Percentiles rank a stretch among this genome's conserved stretches.
Evolutionary conservation across 2,888 invertebrate genomes (phyloP).

Genomic region (Drosophila subquinaria): DNA sequence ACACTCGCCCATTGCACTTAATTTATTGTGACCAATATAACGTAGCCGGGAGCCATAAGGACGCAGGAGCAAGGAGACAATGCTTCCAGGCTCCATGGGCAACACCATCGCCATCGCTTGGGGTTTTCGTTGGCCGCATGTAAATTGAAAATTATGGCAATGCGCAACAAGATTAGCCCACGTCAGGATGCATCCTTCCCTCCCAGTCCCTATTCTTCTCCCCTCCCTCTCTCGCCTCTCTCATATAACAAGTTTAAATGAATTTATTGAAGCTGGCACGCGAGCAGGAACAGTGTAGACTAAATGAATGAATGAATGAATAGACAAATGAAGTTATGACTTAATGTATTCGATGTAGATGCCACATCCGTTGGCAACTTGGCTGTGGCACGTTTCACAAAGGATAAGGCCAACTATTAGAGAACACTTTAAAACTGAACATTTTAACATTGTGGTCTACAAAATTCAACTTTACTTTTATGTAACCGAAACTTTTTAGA

Average conservation of each 20-base stretch:
- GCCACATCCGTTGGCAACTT: slow-evolving; percentile 1
- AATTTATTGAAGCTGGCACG: slow-evolving; percentile 64
- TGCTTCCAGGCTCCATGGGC: not conserved
- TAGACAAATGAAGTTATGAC: slow-evolving; percentile 70
- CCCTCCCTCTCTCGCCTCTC: too few relatives aligned
- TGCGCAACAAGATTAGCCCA: slow-evolving; percentile 80
- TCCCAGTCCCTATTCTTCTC: not conserved
- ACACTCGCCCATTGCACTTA: slow-evolving; percentile 61
- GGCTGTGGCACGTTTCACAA: not conserved
- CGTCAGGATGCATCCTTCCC: slow-evolving; percentile 42
- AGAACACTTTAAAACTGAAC: not conserved
- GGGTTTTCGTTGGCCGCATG: slow-evolving; percentile 58
- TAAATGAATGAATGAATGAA: slow-evolving; percentile 54
- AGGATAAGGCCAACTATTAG: not conserved
- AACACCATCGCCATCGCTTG: slow-evolving; percentile 12
- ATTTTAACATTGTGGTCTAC: not conserved
- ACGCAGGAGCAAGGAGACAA: slow-evolving; percentile 29
- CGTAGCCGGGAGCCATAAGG: slow-evolving; percentile 32
- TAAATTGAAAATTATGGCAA: slow-evolving; percentile 80
- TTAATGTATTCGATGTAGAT: slow-evolving; percentile 61
- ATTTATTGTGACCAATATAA: slow-evolving; percentile 60
- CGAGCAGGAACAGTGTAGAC: slow-evolving; percentile 60
- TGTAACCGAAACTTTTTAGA: too few relatives aligned
- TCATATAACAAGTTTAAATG: slow-evolving; percentile 54
- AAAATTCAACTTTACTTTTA: too few relatives aligned